Base-by-base conservation (phyloP, 2,113 vertebrate genomes). In the Malurus elegans region DNA sequence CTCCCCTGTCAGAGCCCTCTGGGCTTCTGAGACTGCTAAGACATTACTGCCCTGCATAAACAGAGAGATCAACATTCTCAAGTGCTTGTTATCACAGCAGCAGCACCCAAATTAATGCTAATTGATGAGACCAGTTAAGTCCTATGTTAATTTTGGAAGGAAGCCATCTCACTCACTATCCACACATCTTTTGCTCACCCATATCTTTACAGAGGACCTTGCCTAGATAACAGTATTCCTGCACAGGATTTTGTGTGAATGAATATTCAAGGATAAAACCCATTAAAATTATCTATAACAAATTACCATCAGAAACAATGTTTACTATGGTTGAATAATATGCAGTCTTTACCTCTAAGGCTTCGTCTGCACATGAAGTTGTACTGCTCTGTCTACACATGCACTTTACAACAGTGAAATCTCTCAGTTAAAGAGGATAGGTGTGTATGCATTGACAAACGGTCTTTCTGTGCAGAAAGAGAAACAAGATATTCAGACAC, bases 111-210 rank as follows among this genome's bases (percentile, higher is more conserved):
- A 88, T 90, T 60, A 88, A 78, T 60, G 79, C 34, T 78, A 88
- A 90, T 18, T 84, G 79, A 86, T 42, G 16, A 81, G 40, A 80
- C 36, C 47, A 45, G 93, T 94, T 88, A 74, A 53, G 25, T 74
- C 82, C 57, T 28, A 17, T 17, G 19, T 61, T 81, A 74, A 88
- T 75, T 90, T 53, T 24, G 5, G 48, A 90, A 80, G 42, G 32
- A 88, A 80, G 58, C 23, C 0, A 0, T 24, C 31, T 76, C 40
- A 20, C 44, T 48, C 24, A 11, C 5, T 15, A 38, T 29, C 29
- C 32, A 36, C 24, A 45, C 10, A 9, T 36, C 54, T 79, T 74
- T 45, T 76, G 47, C 23, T 67, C 12, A 40, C 32, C 32, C n/a
- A 2, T 12, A 71, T 36, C 45, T 74, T 83, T 64, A 54, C 40